A percentile compares a stretch with the other conserved stretches of the same genome.
These are phyloP conservation scores for Tetragonula clypearis DNA, from an alignment of 1,140 invertebrate species.

Conservation along the genomic window DNA sequence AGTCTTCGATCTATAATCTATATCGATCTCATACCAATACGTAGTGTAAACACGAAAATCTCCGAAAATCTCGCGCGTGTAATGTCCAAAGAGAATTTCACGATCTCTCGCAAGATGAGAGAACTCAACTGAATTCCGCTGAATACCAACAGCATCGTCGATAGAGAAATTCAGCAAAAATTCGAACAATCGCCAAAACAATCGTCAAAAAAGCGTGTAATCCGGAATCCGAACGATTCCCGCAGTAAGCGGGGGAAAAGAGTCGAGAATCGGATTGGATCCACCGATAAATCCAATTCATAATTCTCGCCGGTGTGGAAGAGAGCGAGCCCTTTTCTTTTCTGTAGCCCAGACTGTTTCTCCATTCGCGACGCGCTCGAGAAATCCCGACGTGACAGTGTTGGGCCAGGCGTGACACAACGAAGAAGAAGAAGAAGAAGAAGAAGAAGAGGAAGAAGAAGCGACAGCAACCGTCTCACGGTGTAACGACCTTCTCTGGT, in stretches of 20 bases:
- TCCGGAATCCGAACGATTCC: too few relatives aligned
- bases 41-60: too few relatives aligned
- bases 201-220: too few relatives aligned
- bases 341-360: not conserved
- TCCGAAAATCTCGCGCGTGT: too few relatives aligned
- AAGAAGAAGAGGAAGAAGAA: conserved; percentile 33
- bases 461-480: conserved; percentile 35
- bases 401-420: conserved; percentile 7
- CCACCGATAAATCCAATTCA: not conserved
- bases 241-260: too few relatives aligned
- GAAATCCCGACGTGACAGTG: conserved; percentile 7
- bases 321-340: not conserved
- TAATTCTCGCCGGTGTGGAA: not conserved
- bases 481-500: conserved; percentile 43
- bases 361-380: not conserved
- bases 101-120: too few relatives aligned
- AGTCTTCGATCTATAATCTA: too few relatives aligned
- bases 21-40: too few relatives aligned
- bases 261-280: too few relatives aligned
- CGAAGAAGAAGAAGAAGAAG: conserved; percentile 43
- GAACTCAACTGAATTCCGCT: not conserved
- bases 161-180: not conserved
- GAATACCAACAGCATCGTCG: not conserved
- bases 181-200: not conserved
- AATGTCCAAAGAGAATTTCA: too few relatives aligned